These are phyloP conservation scores for Macaca nemestrina DNA, from an alignment of 2,113 vertebrate genomes.

Conservation along the genomic window DNA sequence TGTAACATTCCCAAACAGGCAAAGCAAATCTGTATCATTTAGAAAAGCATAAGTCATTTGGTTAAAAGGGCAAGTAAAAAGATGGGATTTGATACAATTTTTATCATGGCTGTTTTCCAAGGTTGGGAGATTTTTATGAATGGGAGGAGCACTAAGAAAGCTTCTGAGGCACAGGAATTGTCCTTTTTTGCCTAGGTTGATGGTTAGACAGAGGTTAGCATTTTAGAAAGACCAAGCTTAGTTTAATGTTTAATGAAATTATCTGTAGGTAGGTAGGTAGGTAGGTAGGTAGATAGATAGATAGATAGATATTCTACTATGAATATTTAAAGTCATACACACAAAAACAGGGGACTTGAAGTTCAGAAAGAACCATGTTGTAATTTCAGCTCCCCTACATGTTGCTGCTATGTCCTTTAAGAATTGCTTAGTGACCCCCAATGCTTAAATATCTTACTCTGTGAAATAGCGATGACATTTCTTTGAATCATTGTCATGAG, in stretches of 20 bases:
- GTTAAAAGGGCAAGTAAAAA: background rate
- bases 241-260: background rate
- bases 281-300: background rate
- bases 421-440: background rate
- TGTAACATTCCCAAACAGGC: background rate
- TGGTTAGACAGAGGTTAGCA: background rate
- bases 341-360: background rate
- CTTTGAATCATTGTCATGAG: background rate
- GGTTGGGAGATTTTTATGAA: background rate
- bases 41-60: background rate
- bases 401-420: background rate
- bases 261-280: background rate
- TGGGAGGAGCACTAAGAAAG: background rate
- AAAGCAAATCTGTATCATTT: background rate
- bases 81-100: background rate
- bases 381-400: background rate
- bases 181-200: background rate
- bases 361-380: background rate
- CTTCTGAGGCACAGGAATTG: background rate
- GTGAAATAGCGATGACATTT: background rate
- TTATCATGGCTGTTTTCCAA: background rate
- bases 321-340: background rate
- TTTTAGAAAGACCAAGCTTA: background rate
- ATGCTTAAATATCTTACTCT: background rate
- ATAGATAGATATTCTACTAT: background rate